Evolutionary conservation across 2,888 invertebrate genomes (phyloP), one percentile per base, ranked within the genome.

Genomic region (Archips crataeganus): DNA sequence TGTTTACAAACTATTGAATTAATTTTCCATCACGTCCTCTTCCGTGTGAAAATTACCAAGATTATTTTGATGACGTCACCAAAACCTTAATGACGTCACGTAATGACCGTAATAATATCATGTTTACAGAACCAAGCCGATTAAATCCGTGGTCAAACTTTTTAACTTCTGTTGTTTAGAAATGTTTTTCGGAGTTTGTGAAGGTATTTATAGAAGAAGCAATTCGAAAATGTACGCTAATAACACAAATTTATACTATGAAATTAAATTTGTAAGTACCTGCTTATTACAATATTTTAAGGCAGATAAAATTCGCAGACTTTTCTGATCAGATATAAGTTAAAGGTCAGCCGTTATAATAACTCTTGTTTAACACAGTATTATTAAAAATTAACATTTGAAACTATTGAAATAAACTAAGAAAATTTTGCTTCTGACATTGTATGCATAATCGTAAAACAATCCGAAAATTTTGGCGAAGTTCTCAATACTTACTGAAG

Each of bases 41-140:
- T 77, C 75, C 71, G 75, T 78, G 79, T 71, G 80, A 78, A 81
- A 83, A 84, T 80, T 77, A 83, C 80, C 79, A 79, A 79, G 79
- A 83, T 84, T 83, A 84, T 81, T 69, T 36, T 11, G 34, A 65
- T 74, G 74, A 70, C 45, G 64, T 69, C 69, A 69, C 34, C 4
- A 39, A 39, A 23, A 23, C 23, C 23, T 23, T 23, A 23, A 23
- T 23, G 0, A 69, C 42, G 63, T 68, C 68, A 68, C 32, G 34
- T 73, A 69, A 73, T 73, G 64, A 64, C 51, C 51, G 45, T 65
- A 74, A 74, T 70, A 64, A 74, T 36, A 49, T 36, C 32, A 61
- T 62, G 67, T 57, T 61, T 68, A 54, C 36, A 45, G 67, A 42
- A 49, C 45, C 61, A 45, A 23, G 36, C 47, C 67, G 36, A 68